Evolutionary conservation across 2,888 invertebrate genomes (phyloP).

Genomic region (Proisotoma minuta): DNA sequence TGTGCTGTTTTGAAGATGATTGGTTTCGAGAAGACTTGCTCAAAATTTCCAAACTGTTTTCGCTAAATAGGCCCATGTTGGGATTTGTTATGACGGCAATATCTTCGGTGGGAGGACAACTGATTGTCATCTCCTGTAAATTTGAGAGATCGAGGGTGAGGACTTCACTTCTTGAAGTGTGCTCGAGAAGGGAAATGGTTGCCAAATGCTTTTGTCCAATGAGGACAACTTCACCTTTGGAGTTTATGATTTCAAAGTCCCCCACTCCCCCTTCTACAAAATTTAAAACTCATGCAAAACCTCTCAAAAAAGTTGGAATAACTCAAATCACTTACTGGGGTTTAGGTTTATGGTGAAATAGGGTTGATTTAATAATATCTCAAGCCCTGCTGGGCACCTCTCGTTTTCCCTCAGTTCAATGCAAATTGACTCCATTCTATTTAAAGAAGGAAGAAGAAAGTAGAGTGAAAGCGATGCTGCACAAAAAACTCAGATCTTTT

Average conservation of each 20-base stretch:
- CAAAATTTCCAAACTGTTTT: slow-evolving; percentile 36
- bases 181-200: slow-evolving; percentile 31
- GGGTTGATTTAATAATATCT: slow-evolving; percentile 1
- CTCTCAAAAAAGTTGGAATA: background rate
- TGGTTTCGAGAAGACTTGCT: slow-evolving; percentile 1
- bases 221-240: slow-evolving; percentile 31
- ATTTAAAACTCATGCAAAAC: background rate
- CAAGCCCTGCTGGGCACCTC: slow-evolving; percentile 15
- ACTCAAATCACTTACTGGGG: slow-evolving; percentile 10
- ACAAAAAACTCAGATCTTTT: too few relatives aligned
- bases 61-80: slow-evolving; percentile 31
- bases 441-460: too few relatives aligned
- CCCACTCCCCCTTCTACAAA: slow-evolving; percentile 32
- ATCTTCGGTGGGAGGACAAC: slow-evolving; percentile 35
- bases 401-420: slow-evolving; percentile 6
- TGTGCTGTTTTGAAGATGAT: slow-evolving; percentile 7
- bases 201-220: slow-evolving; percentile 35
- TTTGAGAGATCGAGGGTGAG: slow-evolving; percentile 21
- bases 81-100: slow-evolving; percentile 32
- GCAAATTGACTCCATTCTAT: slow-evolving; percentile 9
- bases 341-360: slow-evolving; percentile 7
- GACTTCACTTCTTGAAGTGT: slow-evolving; percentile 32
- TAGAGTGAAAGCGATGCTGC: too few relatives aligned
- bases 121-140: slow-evolving; percentile 24
- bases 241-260: slow-evolving; percentile 31